Evolutionary conservation across 2,797 vertebrate species (phyloP).

Genomic region (Epinephelus coioides): DNA sequence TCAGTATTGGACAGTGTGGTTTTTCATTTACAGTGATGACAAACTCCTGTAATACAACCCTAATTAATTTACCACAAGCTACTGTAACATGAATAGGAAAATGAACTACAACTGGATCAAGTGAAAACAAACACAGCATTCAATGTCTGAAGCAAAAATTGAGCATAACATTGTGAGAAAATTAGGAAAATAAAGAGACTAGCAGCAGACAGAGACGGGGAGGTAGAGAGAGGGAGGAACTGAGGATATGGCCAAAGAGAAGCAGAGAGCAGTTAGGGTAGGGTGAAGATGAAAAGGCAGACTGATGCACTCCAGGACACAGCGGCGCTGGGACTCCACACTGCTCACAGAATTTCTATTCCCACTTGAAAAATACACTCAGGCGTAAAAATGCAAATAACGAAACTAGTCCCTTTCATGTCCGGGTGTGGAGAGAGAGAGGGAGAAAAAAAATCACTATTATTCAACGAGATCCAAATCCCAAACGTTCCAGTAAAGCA

Average conservation of each 20-base stretch:
- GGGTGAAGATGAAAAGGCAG: slow-evolving; percentile 81
- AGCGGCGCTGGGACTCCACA: slow-evolving; percentile 73
- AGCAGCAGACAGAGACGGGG: slow-evolving; percentile 22
- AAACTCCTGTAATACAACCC: slow-evolving; percentile 16
- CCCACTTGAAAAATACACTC: slow-evolving; percentile 80
- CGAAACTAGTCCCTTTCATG: slow-evolving; percentile 79
- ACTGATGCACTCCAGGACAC: slow-evolving; percentile 81
- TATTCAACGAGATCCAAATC: slow-evolving; percentile 75
- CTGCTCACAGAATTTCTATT: slow-evolving; percentile 78
- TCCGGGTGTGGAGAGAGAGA: slow-evolving; percentile 54
- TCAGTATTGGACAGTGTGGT: not conserved
- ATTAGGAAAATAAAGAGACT: slow-evolving; percentile 6
- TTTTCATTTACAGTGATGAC: slow-evolving; percentile 13
- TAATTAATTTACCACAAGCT: slow-evolving; percentile 9
- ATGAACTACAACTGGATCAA: not conserved
- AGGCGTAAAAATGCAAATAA: slow-evolving; percentile 84
- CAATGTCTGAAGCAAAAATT: not conserved
- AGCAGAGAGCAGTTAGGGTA: slow-evolving; percentile 54
- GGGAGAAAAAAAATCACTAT: slow-evolving; percentile 53
- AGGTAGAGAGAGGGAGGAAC: slow-evolving; percentile 27
- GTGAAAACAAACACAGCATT: slow-evolving; percentile 24
- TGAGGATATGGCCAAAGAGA: slow-evolving; percentile 51
- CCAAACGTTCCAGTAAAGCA: slow-evolving; percentile 73
- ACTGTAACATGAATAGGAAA: slow-evolving; percentile 5
- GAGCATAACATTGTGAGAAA: not conserved